These are phyloP conservation scores for Huso huso DNA, from an alignment of 2,797 vertebrate species.

Conservation along the genomic window DNA sequence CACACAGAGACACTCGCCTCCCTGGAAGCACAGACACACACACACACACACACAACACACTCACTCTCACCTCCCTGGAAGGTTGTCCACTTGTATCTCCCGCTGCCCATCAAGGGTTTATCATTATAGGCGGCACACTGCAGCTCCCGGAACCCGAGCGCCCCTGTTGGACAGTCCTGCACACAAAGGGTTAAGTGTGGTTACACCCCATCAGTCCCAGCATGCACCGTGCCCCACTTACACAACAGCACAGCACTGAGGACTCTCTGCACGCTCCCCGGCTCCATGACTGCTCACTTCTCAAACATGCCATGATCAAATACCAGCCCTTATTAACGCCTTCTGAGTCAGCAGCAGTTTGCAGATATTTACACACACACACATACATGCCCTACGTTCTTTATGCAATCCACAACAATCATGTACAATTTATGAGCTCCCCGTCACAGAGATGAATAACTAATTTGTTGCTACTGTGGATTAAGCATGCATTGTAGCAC, in stretches of 20 bases:
- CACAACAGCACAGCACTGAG: constrained; percentile 8
- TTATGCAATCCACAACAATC: too few relatives aligned
- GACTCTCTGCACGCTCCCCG: not conserved
- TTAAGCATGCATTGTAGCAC: too few relatives aligned
- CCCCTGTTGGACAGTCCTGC: constrained; percentile 56
- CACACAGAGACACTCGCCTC: not conserved
- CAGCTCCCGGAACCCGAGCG: constrained; percentile 62
- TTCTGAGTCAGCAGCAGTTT: too few relatives aligned
- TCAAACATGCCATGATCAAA: too few relatives aligned
- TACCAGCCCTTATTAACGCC: too few relatives aligned
- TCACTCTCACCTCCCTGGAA: constrained; percentile 61
- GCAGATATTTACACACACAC: not conserved
- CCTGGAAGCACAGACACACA: not conserved
- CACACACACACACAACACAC: not conserved
- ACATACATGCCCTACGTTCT: not conserved
- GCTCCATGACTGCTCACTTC: too few relatives aligned
- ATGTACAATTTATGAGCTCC: too few relatives aligned
- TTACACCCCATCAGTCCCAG: not conserved
- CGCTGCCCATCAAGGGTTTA: constrained; percentile 57
- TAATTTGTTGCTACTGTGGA: too few relatives aligned
- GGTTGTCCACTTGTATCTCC: constrained; percentile 59
- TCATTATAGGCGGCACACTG: constrained; percentile 70
- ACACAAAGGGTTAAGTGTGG: constrained; percentile 10
- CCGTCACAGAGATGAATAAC: too few relatives aligned
- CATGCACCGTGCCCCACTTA: constrained; percentile 4